Evolutionary conservation across 2,888 invertebrate genomes (phyloP).

Genomic region (Bhutanitis thaidina): DNA sequence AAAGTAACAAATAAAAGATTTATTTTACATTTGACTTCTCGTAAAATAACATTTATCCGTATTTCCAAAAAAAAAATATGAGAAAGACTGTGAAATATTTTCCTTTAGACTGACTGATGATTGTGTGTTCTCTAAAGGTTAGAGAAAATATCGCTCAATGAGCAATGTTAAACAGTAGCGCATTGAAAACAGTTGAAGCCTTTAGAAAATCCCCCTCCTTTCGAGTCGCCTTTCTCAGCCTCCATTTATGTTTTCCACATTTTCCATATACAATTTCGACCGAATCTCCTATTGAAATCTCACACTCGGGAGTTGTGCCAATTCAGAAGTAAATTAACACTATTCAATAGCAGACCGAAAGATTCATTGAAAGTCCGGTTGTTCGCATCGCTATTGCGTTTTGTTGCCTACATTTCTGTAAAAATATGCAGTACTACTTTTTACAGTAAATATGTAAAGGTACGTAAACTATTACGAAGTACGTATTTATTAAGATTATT

Average conservation of each 20-base stretch:
- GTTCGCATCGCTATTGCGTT: too few relatives aligned
- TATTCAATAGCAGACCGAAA: conserved; percentile 48
- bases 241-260: conserved; percentile 71
- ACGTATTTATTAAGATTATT: too few relatives aligned
- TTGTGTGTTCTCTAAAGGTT: conserved; percentile 57
- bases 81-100: background rate
- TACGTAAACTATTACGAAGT: too few relatives aligned
- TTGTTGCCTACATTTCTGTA: too few relatives aligned
- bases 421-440: too few relatives aligned
- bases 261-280: conserved; percentile 69
- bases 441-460: too few relatives aligned
- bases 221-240: conserved; percentile 60
- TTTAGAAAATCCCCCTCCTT: conserved; percentile 75
- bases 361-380: conserved; percentile 30
- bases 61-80: too few relatives aligned
- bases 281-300: conserved; percentile 61
- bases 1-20: too few relatives aligned
- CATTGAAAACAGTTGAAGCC: conserved; percentile 68
- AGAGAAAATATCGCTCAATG: conserved; percentile 70
- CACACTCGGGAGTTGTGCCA: conserved; percentile 56
- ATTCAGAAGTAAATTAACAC: conserved; percentile 69
- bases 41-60: too few relatives aligned
- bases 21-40: too few relatives aligned
- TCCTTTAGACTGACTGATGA: conserved; percentile 19
- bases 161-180: conserved; percentile 72